Evolutionary conservation across 2,113 vertebrate genomes (phyloP).

Genomic region (Strix aluco): DNA sequence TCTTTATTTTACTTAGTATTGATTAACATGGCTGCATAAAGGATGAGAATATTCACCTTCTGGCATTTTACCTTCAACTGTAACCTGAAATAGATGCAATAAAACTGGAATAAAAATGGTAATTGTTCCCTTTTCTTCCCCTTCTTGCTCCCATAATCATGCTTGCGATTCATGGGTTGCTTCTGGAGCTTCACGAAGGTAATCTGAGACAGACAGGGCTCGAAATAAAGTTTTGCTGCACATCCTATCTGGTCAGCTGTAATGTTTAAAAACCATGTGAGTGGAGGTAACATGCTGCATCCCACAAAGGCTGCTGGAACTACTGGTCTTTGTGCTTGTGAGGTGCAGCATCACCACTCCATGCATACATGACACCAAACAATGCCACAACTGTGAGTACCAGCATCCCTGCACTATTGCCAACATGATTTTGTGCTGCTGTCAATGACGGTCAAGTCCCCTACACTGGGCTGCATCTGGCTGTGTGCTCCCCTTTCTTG

Average conservation of each 20-base stretch:
- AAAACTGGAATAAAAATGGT: not conserved
- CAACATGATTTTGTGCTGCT: rapidly evolving
- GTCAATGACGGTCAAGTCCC: rapidly evolving
- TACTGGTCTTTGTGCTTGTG: not conserved
- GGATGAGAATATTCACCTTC: not conserved
- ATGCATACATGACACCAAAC: rapidly evolving
- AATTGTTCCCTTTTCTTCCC: not conserved
- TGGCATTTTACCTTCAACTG: not conserved
- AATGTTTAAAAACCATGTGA: rapidly evolving
- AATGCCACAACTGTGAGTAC: rapidly evolving
- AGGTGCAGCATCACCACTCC: not conserved
- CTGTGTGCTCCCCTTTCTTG: not conserved
- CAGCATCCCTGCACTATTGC: not conserved
- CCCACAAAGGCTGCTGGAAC: not conserved
- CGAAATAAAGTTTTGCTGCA: not conserved
- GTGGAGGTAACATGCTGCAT: not conserved
- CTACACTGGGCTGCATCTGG: rapidly evolving
- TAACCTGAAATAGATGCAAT: not conserved
- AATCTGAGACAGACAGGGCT: not conserved
- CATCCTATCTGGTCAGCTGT: not conserved
- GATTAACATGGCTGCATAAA: not conserved
- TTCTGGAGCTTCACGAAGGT: not conserved
- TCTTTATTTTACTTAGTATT: not conserved
- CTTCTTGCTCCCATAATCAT: not conserved
- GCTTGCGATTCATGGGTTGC: not conserved